Base-by-base conservation (phyloP, 2,888 invertebrate genomes). In the Acronicta aceris region DNA sequence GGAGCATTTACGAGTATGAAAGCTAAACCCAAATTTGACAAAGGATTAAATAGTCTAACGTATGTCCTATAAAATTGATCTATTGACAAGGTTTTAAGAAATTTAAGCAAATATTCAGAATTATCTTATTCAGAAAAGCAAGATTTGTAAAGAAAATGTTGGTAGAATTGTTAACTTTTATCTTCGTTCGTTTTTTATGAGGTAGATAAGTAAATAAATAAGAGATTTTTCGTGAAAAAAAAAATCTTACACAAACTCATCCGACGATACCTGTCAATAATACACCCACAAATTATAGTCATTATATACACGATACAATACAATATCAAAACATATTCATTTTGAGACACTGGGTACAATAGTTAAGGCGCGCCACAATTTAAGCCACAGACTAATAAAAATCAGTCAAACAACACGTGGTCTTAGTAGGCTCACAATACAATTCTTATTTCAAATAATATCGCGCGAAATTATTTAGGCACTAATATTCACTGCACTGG, bases 211-310 rank as follows among this genome's bases (percentile, higher is more conserved):
- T n/a, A n/a, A n/a, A n/a, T n/a, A n/a, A n/a, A n/a, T n/a, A n/a
- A n/a, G n/a, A n/a, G n/a, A n/a, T n/a, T n/a, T n/a, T n/a, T n/a
- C n/a, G 21, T 21, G 4, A 38, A 38, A 38, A 6, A 59, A 56
- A 38, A 13, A 41, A 46, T 50, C 83, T 82, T 79, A 83, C 82
- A 75, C 46, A 71, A 70, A 66, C 57, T 74, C 53, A 81, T 70
- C 5, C 59, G 73, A 9, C 59, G 58, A 42, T 80, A 78, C 5
- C 65, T 73, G 52, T 82, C 67, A 10, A 76, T 74, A 36, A 86
- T 60, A 62, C 86, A 86, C 5, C 81, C 80, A 65, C 85, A 86
- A n/a, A 81, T 57, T 27, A 71, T 56, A 51, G 78, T 71, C 73
- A 78, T 78, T 55, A 40, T 60, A 27, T 1, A 13, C 10, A n/a